Evolutionary conservation across 2,888 invertebrate species (phyloP).

Genomic region (Acanthosepion lycidas): DNA sequence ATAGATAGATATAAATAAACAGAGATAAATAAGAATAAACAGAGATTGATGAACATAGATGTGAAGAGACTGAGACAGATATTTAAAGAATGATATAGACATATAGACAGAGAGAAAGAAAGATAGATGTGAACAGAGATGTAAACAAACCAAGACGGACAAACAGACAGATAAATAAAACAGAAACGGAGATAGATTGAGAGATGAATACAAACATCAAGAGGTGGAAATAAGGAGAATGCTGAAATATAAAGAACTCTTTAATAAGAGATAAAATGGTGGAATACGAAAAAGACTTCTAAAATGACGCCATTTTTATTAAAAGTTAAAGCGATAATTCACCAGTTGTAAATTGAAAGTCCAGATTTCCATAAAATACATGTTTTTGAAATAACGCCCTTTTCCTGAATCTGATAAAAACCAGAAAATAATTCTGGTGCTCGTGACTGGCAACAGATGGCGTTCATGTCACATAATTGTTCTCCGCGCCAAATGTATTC

Average conservation of each 20-base stretch:
- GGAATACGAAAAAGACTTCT: background rate
- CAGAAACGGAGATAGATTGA: no score
- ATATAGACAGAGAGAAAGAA: no score
- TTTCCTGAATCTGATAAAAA: background rate
- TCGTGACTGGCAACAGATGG: slow-evolving; percentile 33
- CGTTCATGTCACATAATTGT: background rate
- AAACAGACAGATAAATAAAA: no score
- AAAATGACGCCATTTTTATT: background rate
- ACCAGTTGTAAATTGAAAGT: background rate
- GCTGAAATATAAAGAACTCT: background rate
- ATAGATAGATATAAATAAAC: no score
- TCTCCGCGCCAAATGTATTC: background rate
- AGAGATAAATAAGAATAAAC: no score
- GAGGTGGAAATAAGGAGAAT: background rate
- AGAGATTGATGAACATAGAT: no score
- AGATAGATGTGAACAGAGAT: no score
- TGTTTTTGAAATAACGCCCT: background rate
- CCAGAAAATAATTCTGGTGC: background rate
- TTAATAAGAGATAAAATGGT: background rate
- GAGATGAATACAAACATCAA: no score
- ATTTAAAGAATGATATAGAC: no score
- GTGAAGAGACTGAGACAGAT: no score
- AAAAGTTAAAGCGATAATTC: background rate
- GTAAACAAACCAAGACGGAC: no score
- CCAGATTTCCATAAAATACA: background rate